phyloP scores from a whole-genome alignment of 2,113 vertebrate genomes.

The Tauraco erythrolophus region DNA sequence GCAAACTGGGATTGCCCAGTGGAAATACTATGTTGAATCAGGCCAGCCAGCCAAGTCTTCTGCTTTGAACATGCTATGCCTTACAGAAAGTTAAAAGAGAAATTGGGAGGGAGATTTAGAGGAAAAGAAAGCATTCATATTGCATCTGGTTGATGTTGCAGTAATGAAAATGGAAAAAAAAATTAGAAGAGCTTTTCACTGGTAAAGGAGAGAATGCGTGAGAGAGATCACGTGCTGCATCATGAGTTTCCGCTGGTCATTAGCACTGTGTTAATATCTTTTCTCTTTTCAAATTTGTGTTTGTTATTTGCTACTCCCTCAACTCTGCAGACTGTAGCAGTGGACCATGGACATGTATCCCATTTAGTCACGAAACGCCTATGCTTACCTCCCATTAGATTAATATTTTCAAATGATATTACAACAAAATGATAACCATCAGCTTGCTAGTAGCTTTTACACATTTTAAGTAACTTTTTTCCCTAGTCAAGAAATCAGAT shows the following conservation, averaged over 20 bases:
- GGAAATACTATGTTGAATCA: background rate
- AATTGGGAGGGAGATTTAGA: background rate
- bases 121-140: background rate
- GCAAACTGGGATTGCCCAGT: background rate
- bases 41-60: background rate
- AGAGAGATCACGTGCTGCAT: background rate
- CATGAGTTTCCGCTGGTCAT: background rate
- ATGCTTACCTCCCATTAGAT: background rate
- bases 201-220: background rate
- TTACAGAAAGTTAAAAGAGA: background rate
- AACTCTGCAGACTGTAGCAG: background rate
- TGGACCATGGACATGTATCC: background rate
- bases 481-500: constrained; percentile 27
- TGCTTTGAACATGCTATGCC: background rate
- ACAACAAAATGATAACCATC: background rate
- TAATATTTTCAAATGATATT: background rate
- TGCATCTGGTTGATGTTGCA: background rate
- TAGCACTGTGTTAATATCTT: background rate
- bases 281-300: background rate
- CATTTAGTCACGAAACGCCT: background rate
- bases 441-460: background rate
- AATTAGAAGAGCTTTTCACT: background rate
- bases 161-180: background rate
- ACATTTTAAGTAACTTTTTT: constrained; percentile 16
- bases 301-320: background rate